Conservation (phyloP, 2,113 vertebrate species). For the Xiphias gladius region DNA sequence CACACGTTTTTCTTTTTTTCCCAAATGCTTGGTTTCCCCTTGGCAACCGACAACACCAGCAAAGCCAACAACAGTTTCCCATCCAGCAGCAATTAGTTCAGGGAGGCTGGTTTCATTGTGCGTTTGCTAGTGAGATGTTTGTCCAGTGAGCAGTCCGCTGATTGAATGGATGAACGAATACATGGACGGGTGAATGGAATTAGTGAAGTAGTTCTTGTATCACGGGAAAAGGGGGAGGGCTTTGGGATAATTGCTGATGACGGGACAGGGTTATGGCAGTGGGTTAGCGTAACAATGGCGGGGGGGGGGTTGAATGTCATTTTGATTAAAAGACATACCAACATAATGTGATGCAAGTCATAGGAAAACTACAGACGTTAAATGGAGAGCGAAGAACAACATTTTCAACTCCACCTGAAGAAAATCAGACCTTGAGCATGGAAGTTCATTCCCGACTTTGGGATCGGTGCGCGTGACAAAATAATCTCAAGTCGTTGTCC, state of each 20-base stretch:
- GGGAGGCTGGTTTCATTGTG: slow-evolving; percentile 51
- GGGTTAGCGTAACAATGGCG: not conserved
- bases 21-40: slow-evolving; percentile 14
- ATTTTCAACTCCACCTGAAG: too few relatives aligned
- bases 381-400: too few relatives aligned
- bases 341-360: not conserved
- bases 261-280: not conserved
- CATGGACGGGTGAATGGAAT: not conserved
- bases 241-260: not conserved
- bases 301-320: not conserved
- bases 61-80: slow-evolving; percentile 48
- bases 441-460: too few relatives aligned
- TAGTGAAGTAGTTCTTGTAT: slow-evolving; percentile 13
- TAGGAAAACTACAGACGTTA: too few relatives aligned
- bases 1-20: not conserved
- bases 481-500: too few relatives aligned
- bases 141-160: slow-evolving; percentile 5
- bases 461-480: too few relatives aligned
- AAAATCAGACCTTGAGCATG: not conserved
- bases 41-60: slow-evolving; percentile 38
- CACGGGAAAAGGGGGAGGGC: slow-evolving; percentile 2
- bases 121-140: slow-evolving; percentile 40
- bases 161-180: slow-evolving; percentile 19
- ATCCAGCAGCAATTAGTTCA: slow-evolving; percentile 51
- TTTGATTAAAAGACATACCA: not conserved